These are phyloP conservation scores for Lepidothrix coronata DNA, from an alignment of 2,113 vertebrate species.

Conservation along the genomic window DNA sequence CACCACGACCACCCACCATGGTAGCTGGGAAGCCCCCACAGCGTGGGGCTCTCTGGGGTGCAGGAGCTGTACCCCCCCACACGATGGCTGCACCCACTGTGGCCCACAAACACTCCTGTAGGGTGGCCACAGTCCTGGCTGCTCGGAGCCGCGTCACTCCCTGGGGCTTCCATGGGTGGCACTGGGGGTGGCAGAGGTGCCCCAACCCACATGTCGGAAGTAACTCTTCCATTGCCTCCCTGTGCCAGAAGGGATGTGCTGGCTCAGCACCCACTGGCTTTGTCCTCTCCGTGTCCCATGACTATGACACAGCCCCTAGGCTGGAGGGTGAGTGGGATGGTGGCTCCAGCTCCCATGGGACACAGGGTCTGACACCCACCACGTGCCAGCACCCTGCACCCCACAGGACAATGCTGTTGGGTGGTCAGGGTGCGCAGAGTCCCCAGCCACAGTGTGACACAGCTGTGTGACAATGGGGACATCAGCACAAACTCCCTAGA, in stretches of 20 bases:
- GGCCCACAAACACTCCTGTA: background rate
- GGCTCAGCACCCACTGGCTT: background rate
- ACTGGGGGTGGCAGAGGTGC: background rate
- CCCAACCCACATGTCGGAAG: background rate
- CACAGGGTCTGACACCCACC: background rate
- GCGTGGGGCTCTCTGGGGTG: background rate
- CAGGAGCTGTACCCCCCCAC: background rate
- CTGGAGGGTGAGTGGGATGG: accelerated
- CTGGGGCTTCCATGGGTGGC: background rate
- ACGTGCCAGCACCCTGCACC: background rate
- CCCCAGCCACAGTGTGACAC: no score
- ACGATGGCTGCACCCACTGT: background rate
- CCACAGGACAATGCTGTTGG: accelerated
- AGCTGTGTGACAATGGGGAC: background rate
- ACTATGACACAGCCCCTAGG: accelerated
- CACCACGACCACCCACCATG: accelerated
- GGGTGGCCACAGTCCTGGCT: background rate
- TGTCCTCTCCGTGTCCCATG: accelerated
- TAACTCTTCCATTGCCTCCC: background rate
- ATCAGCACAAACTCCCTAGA: background rate
- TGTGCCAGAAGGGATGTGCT: background rate
- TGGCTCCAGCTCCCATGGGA: background rate
- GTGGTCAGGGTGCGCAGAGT: background rate
- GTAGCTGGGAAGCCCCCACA: accelerated
- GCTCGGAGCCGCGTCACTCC: accelerated